Evolutionary conservation across 1,140 invertebrate species (phyloP), one percentile per base, ranked within the genome.

Genomic region (Lerema accius): DNA sequence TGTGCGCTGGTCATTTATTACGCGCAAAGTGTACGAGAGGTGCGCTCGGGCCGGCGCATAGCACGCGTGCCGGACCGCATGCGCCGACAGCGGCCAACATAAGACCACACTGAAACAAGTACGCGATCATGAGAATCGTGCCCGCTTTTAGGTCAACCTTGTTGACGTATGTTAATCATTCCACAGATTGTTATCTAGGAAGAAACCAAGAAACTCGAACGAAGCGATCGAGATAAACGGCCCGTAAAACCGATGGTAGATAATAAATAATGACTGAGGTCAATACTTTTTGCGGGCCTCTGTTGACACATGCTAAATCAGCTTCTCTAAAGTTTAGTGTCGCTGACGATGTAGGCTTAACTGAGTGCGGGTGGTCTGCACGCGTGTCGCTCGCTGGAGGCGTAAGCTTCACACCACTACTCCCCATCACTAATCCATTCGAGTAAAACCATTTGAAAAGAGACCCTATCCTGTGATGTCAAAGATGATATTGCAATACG

Each of bases 1-100:
- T 63, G 82, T 63, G 78, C 77, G 51, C 65, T 77, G 79, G 82
- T 87, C 84, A 90, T 90, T 90, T 90, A 88, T 90, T 78, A 90
- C 81, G 76, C 73, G 60, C 72, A 69, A 76, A 82, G 66, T 76
- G 71, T 63, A 64, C 62, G 66, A 59, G 66, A 75, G 73, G 70
- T 73, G 69, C 70, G 65, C 69, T 68, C 64, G 69, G 63, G 53
- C 65, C 55, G 76, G 51, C 76, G 85, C 87, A 90, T 90, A 83
- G 84, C 86, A 76, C 86, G 87, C 86, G 82, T 87, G 84, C 87
- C 80, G 58, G 35, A 58, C 59, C 43, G 65, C 71, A 63, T 73
- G 82, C 83, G 85, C 73, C 80, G 85, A 87, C 87, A 88, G 81
- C 75, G 74, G 60, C 45, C 63, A 75, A 76, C 71, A 50, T 37